Evolutionary conservation across 2,797 vertebrate species (phyloP).

Genomic region (Steatocranus sp.): DNA sequence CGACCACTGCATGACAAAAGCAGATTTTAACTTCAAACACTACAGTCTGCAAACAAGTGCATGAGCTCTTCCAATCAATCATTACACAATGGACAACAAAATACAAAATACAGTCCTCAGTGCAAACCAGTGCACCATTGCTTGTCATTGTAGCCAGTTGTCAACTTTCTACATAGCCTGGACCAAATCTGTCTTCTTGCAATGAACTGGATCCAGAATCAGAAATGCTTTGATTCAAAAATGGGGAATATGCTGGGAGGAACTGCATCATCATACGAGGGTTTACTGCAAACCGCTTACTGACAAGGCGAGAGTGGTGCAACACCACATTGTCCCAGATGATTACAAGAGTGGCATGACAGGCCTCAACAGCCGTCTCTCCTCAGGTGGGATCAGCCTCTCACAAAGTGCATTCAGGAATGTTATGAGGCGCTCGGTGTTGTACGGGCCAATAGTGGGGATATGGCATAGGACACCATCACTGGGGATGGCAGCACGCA

Average conservation of each 20-base stretch:
- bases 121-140: not conserved
- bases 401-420: not conserved
- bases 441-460: not conserved
- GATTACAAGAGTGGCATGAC: not conserved
- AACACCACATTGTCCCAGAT: not conserved
- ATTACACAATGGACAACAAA: not conserved
- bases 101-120: not conserved
- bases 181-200: not conserved
- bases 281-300: not conserved
- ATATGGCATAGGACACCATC: not conserved
- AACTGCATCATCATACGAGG: not conserved
- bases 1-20: not conserved
- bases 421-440: not conserved
- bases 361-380: not conserved
- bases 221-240: not conserved
- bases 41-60: fast-evolving
- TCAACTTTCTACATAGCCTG: not conserved
- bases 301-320: not conserved
- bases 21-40: not conserved
- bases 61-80: not conserved
- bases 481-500: not conserved
- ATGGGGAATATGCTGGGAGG: not conserved
- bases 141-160: not conserved
- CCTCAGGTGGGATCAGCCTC: not conserved
- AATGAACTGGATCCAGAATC: not conserved